phyloP scores from a whole-genome alignment of 2,888 invertebrate genomes.

The Desoria tigrina region DNA sequence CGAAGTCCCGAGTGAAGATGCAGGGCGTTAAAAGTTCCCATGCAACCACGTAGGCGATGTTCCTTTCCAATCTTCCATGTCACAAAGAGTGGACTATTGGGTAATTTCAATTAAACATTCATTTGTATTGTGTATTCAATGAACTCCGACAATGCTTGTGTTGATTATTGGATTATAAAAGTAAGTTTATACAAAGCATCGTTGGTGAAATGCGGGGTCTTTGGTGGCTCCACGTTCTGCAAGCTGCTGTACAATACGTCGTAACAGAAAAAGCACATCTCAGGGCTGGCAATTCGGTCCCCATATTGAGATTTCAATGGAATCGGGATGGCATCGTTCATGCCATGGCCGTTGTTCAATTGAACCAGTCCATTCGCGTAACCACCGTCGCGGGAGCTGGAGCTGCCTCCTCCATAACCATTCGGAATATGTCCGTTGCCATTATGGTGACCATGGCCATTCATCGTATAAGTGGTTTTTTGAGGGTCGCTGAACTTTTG shows the following conservation, averaged over 20 bases:
- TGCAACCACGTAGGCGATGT: constrained; percentile 92
- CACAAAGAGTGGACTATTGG: constrained; percentile 87
- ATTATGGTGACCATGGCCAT: constrained; percentile 55
- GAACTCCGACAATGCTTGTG: too few relatives aligned
- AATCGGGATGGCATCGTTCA: constrained; percentile 23
- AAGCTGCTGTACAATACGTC: constrained; percentile 95
- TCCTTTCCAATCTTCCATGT: constrained; percentile 99
- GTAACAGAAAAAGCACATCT: constrained; percentile 99
- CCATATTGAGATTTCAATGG: constrained; percentile 19
- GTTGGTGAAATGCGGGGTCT: constrained; percentile 87
- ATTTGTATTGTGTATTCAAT: too few relatives aligned
- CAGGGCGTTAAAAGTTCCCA: constrained; percentile 97
- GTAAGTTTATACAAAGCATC: constrained; percentile 96
- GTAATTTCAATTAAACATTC: not conserved
- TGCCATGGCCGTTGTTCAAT: constrained; percentile 40
- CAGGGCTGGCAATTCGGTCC: constrained; percentile 73
- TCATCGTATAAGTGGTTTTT: constrained; percentile 35
- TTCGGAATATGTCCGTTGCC: constrained; percentile 35
- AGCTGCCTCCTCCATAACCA: constrained; percentile 57
- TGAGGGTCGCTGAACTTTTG: constrained; percentile 78
- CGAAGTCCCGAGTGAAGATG: constrained; percentile 89
- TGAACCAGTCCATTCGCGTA: constrained; percentile 54
- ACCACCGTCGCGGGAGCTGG: constrained; percentile 56
- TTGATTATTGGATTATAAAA: too few relatives aligned
- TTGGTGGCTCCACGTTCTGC: constrained; percentile 88